These are phyloP conservation scores for Benthosema pterotum DNA, from an alignment of 2,797 vertebrate species.

Conservation along the genomic window DNA sequence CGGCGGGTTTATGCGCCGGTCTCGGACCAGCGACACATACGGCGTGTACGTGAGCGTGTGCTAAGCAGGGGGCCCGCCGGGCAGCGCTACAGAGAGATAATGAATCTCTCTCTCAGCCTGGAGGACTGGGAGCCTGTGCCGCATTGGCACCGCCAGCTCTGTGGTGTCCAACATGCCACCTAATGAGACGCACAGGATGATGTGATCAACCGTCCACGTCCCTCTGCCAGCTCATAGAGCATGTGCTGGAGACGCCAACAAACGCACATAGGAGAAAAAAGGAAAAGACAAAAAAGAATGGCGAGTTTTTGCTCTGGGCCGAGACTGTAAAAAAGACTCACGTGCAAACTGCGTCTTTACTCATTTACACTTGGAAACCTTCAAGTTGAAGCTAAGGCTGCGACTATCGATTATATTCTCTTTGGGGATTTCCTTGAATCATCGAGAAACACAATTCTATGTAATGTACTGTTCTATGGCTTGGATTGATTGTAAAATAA, in stretches of 20 bases:
- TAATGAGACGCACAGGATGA: conserved; percentile 80
- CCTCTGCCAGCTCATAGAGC: conserved; percentile 57
- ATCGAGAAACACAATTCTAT: too few relatives aligned
- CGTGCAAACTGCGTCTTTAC: conserved; percentile 13
- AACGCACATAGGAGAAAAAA: conserved; percentile 56
- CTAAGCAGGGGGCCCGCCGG: conserved; percentile 68
- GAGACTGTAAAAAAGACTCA: conserved; percentile 22
- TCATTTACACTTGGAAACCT: conserved; percentile 17
- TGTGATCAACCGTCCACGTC: conserved; percentile 79
- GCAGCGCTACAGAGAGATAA: conserved; percentile 71
- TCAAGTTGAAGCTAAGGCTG: background rate
- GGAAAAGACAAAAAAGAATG: too few relatives aligned
- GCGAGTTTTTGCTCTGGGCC: too few relatives aligned
- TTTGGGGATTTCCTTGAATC: too few relatives aligned
- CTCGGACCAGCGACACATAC: conserved; percentile 63
- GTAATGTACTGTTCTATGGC: too few relatives aligned
- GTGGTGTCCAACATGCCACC: conserved; percentile 88
- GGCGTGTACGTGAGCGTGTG: conserved; percentile 52
- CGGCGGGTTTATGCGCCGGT: conserved; percentile 37
- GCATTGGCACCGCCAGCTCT: conserved; percentile 91
- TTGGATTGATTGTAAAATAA: too few relatives aligned
- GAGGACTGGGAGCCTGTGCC: conserved; percentile 85
- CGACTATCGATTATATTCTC: too few relatives aligned
- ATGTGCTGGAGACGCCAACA: conserved; percentile 62
- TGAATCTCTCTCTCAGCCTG: conserved; percentile 72